Conservation (phyloP, 2,888 invertebrate species). For the Heliconius ismenius region DNA sequence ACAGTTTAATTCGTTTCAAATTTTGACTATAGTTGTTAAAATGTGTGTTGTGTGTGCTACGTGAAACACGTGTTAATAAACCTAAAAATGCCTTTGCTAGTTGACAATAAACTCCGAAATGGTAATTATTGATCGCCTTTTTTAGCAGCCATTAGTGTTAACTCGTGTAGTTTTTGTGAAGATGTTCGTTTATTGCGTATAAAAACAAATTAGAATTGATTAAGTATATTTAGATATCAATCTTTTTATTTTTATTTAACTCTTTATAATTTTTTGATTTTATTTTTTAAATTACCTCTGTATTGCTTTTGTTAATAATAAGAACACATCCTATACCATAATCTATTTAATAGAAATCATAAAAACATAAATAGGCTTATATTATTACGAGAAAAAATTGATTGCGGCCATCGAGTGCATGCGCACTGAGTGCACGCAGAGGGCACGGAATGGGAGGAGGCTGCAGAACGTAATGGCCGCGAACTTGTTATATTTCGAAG, state of each 20-base stretch:
- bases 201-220: background rate
- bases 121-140: conserved; percentile 76
- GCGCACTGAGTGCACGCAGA: conserved; percentile 68
- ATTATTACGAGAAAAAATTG: conserved; percentile 55
- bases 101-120: conserved; percentile 67
- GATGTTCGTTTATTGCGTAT: background rate
- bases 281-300: background rate
- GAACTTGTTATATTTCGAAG: conserved; percentile 73
- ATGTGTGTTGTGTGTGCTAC: conserved; percentile 67
- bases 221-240: background rate
- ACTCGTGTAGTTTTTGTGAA: background rate
- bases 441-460: conserved; percentile 54
- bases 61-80: conserved; percentile 53
- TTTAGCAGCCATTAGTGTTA: conserved; percentile 64
- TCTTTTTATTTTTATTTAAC: background rate
- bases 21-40: conserved; percentile 49
- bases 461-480: conserved; percentile 66
- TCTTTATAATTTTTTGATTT: background rate
- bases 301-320: background rate
- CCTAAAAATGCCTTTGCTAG: conserved; percentile 69
- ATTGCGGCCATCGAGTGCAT: conserved; percentile 65
- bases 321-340: background rate
- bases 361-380: conserved; percentile 30
- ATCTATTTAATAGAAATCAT: background rate
- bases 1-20: conserved; percentile 30